Percentiles rank a stretch among this genome's conserved stretches.
Conservation (phyloP, 2,888 invertebrate species). For the Tinea semifulvella region DNA sequence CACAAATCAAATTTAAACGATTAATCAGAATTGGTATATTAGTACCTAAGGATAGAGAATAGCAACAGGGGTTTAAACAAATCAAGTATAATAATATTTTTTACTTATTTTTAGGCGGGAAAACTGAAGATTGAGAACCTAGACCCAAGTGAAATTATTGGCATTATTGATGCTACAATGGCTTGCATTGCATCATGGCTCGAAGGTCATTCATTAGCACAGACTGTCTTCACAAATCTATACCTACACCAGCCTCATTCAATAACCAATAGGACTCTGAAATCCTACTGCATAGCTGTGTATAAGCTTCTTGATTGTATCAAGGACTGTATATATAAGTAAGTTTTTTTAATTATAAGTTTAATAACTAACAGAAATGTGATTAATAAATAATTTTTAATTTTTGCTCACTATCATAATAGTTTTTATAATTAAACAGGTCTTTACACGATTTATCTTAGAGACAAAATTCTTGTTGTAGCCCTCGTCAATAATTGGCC, state of each 20-base stretch:
- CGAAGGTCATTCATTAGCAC: constrained; percentile 95
- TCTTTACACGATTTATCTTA: too few relatives aligned
- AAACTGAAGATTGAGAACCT: constrained; percentile 81
- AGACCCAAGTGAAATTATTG: constrained; percentile 83
- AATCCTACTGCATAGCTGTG: constrained; percentile 86
- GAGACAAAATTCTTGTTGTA: too few relatives aligned
- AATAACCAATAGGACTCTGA: constrained; percentile 83
- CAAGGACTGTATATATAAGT: constrained; percentile 88
- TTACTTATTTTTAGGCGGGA: constrained; percentile 67
- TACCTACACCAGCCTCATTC: constrained; percentile 91
- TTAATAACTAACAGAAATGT: too few relatives aligned
- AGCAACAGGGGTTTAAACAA: too few relatives aligned
- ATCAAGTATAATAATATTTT: too few relatives aligned
- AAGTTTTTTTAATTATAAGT: constrained; percentile 40
- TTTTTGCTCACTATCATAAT: too few relatives aligned
- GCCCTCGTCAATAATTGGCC: too few relatives aligned
- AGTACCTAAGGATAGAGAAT: too few relatives aligned
- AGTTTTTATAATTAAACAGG: too few relatives aligned
- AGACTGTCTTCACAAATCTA: constrained; percentile 96
- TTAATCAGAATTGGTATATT: too few relatives aligned
- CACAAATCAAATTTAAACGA: too few relatives aligned
- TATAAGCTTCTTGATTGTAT: constrained; percentile 91
- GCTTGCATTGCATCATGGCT: constrained; percentile 97
- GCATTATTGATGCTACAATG: constrained; percentile 92
- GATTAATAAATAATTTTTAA: too few relatives aligned